phyloP scores from a whole-genome alignment of 2,113 vertebrate species.

The Lichenostomus cassidix region DNA sequence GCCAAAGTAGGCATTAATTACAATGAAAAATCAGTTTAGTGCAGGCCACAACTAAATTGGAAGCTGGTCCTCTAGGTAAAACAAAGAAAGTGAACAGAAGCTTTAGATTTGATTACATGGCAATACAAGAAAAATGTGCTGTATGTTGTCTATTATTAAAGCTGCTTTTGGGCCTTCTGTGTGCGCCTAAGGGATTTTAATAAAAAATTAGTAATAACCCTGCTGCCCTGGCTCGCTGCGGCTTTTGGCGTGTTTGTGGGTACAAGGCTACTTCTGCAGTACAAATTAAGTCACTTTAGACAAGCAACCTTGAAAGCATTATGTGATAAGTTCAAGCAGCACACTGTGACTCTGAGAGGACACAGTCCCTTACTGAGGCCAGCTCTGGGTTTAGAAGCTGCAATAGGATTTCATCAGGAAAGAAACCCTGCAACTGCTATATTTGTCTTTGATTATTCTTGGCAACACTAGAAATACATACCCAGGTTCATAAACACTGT shows the following conservation, averaged over 20 bases:
- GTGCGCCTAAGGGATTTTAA: slow-evolving; percentile 84
- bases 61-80: slow-evolving; percentile 87
- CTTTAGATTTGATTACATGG: slow-evolving; percentile 85
- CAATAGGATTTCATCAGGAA: slow-evolving; percentile 59
- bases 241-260: slow-evolving; percentile 68
- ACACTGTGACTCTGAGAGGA: slow-evolving; percentile 50
- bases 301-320: slow-evolving; percentile 68
- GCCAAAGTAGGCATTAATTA: slow-evolving; percentile 88
- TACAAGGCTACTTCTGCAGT: slow-evolving; percentile 62
- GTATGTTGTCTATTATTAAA: slow-evolving; percentile 85
- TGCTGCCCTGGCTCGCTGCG: slow-evolving; percentile 69
- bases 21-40: slow-evolving; percentile 88
- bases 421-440: slow-evolving; percentile 5
- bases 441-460: slow-evolving; percentile 54
- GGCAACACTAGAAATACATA: slow-evolving; percentile 50
- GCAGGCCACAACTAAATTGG: slow-evolving; percentile 83
- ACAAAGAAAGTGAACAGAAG: slow-evolving; percentile 83
- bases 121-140: slow-evolving; percentile 86
- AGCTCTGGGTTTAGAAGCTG: slow-evolving; percentile 56
- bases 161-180: slow-evolving; percentile 80
- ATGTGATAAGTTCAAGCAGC: slow-evolving; percentile 68
- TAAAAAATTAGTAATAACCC: slow-evolving; percentile 85
- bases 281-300: slow-evolving; percentile 78
- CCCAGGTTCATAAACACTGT: slow-evolving; percentile 51
- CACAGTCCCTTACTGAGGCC: slow-evolving; percentile 48